Conservation (phyloP, 2,888 invertebrate species). For the Drosophila algonquin region DNA sequence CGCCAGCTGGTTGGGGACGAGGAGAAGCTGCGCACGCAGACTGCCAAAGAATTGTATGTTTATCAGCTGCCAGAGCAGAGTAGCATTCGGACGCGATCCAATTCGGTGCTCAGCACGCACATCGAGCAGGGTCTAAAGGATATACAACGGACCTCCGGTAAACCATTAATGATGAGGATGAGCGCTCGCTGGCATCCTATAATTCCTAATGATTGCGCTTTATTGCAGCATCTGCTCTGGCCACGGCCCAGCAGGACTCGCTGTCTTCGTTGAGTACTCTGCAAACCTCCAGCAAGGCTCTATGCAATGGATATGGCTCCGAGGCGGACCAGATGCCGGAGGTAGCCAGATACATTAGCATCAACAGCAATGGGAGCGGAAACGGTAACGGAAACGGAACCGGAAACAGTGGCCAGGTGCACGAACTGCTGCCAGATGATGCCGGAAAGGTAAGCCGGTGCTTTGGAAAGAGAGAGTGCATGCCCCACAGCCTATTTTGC, state of each 20-base stretch:
- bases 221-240: conserved; percentile 48
- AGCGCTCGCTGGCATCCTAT: not conserved
- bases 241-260: conserved; percentile 76
- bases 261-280: conserved; percentile 70
- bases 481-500: conserved; percentile 93
- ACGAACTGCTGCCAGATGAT: conserved; percentile 75
- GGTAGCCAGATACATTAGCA: conserved; percentile 50
- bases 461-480: conserved; percentile 91
- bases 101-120: conserved; percentile 81
- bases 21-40: conserved; percentile 85
- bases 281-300: conserved; percentile 62
- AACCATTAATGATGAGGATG: not conserved
- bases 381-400: conserved; percentile 34
- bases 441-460: conserved; percentile 87
- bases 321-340: conserved; percentile 38
- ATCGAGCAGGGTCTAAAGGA: conserved; percentile 84
- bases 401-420: conserved; percentile 56
- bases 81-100: conserved; percentile 79
- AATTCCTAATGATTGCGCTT: not conserved
- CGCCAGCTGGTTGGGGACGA: conserved; percentile 86
- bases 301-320: conserved; percentile 62
- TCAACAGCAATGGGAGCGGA: conserved; percentile 32
- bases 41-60: conserved; percentile 87
- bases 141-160: conserved; percentile 84
- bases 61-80: conserved; percentile 87